Conservation (phyloP, 2,797 vertebrate species). For the Hoplostethus mediterraneus region DNA sequence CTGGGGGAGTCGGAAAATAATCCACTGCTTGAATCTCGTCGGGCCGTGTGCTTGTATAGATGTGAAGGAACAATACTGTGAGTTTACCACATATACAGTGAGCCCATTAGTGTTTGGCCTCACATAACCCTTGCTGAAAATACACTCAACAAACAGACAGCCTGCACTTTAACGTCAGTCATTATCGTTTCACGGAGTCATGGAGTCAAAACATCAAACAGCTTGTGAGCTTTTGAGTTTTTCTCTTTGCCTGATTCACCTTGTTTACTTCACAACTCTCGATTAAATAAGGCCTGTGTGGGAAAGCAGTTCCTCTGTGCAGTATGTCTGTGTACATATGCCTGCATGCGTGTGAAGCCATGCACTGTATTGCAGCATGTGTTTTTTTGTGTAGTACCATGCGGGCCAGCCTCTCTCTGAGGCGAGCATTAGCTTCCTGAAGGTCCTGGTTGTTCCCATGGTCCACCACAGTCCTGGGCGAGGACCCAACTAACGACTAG, state of each 20-base stretch:
- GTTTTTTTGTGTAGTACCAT: constrained; percentile 77
- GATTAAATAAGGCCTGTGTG: constrained; percentile 55
- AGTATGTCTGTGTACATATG: constrained; percentile 37
- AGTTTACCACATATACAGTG: neutral
- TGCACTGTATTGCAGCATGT: constrained; percentile 1
- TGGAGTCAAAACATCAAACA: constrained; percentile 19
- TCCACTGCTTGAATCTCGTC: neutral
- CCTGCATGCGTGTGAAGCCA: constrained; percentile 16
- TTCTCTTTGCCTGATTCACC: constrained; percentile 37
- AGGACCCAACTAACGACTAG: constrained; percentile 43
- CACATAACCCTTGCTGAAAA: neutral
- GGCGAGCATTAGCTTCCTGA: constrained; percentile 87
- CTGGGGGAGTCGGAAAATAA: constrained; percentile 40
- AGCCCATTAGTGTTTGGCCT: neutral
- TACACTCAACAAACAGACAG: neutral
- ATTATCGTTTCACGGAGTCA: constrained; percentile 13
- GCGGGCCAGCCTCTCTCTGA: constrained; percentile 88
- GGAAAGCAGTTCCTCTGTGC: constrained; percentile 48
- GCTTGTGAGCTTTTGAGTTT: constrained; percentile 30
- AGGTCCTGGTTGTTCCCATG: constrained; percentile 77
- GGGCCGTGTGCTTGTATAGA: neutral
- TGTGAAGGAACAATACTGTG: neutral
- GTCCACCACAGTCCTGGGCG: constrained; percentile 65
- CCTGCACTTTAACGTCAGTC: neutral
- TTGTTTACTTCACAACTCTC: neutral